Evolutionary conservation across 2,797 vertebrate species (phyloP), one percentile per base, ranked within the genome.

Genomic region (Falco cherrug): DNA sequence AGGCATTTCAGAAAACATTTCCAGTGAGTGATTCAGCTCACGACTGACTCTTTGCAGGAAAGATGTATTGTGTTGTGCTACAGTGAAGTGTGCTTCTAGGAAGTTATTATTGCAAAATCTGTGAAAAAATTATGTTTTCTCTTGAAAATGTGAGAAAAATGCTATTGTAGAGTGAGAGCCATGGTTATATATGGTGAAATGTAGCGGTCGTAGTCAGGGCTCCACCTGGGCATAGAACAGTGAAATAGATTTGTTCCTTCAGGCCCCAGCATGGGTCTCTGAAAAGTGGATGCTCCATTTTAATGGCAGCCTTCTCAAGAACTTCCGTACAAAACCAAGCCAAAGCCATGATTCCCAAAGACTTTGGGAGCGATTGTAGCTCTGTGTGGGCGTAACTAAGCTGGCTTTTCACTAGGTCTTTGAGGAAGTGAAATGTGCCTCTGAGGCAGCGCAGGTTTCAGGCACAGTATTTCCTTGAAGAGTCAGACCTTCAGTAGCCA

Each of bases 391-490:
- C 0, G 77, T 79, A 65, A 48, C 76, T 91, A 88, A 84, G 57
- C 76, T 50, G 20, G 9, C 54, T 93, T 59, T 82, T 61, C 7
- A 3, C 53, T 70, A 54, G 41, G 45, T 70, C 56, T 88, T 87
- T 87, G 71, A 95, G 91, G 90, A 93, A 95, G 78, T 56, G 61
- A 61, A 87, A 70, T 60, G 59, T 87, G 79, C 94, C 91, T 89
- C 84, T 94, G 81, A 75, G 94, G 91, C 79, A 85, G 91, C 57
- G 16, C 16, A n/a, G 59, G 75, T 96, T 94, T 93, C 50, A 24
- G 65, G 71, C 64, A 31, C 31, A 29, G 37, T 71, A 43, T 84
- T 92, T 92, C 81, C 94, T 90, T 89, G 75, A 79, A 87, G 75
- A 93, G 68, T 26, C 45, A 94, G 78, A 54, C 57, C 70, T 92